A percentile compares a stretch with the other conserved stretches of the same genome.
phyloP scores from a whole-genome alignment of 2,888 invertebrate genomes.

The Ornithoptera alexandrae region DNA sequence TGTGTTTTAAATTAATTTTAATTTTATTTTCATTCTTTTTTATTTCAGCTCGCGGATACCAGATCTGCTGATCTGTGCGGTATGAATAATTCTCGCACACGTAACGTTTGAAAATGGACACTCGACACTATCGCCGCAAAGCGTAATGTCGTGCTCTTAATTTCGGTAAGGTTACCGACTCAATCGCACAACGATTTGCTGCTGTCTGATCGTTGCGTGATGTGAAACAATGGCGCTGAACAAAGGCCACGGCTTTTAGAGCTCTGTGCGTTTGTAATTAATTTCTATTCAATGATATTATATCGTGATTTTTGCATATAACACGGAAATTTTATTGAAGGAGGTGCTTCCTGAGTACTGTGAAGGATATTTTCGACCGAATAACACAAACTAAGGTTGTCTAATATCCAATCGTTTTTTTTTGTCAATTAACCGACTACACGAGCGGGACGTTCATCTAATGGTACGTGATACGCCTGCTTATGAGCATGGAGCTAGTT shows the following conservation, averaged over 20 bases:
- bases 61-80: no score
- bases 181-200: conserved; percentile 45
- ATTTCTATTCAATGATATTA: conserved; percentile 30
- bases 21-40: no score
- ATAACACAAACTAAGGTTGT: background rate
- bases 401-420: background rate
- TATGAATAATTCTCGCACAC: background rate
- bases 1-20: no score
- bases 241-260: conserved; percentile 41
- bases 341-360: background rate
- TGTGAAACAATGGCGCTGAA: conserved; percentile 45
- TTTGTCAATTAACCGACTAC: no score
- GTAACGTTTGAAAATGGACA: conserved; percentile 39
- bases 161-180: conserved; percentile 58
- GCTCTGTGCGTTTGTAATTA: conserved; percentile 34
- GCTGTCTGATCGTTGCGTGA: conserved; percentile 44
- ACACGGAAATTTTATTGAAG: background rate
- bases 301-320: conserved; percentile 16
- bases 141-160: conserved; percentile 55
- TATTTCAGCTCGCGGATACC: no score
- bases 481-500: no score
- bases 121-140: conserved; percentile 34
- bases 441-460: no score
- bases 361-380: background rate
- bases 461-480: no score